Base-by-base conservation (phyloP, 2,113 vertebrate species). In the Chrysochloris asiatica region DNA sequence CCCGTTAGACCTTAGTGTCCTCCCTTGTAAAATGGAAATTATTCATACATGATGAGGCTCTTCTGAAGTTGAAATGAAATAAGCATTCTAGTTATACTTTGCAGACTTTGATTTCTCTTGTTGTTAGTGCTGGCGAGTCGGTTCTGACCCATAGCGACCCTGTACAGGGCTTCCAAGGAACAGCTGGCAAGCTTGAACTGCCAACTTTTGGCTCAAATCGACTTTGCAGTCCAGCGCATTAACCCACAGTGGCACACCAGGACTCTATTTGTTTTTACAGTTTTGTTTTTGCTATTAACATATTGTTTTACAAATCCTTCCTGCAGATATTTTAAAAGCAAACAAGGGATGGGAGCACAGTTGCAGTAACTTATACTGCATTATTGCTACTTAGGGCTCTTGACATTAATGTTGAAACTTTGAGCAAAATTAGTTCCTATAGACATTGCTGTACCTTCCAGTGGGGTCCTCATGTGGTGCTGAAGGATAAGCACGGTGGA, bases 61-160 rank as follows among this genome's bases (percentile, higher is more conserved):
- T 75, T 76, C 21, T 61, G 36, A 82, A 82, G 69, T 26, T 69
- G 88, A 76, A 56, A 50, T 82, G 54, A 93, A 86, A 85, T 48
- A 61, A 90, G 12, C 50, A 10, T 82, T 82, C 36, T 82, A 48
- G 77, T 90, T 61, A 61, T 69, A 45, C n/a, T 50, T 69, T 71
- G 30, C 75, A 90, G 82, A 59, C 22, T 71, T 82, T 76, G n/a
- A 33, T 72, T 93, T 78, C 63, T 86, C 26, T 82, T 41, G 3
- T n/a, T 63, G 38, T 69, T 69, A 21, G 79, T 72, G n/a, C n/a
- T n/a, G n/a, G n/a, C n/a, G n/a, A n/a, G n/a, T n/a, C n/a, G n/a
- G n/a, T n/a, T n/a, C n/a, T n/a, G n/a, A n/a, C n/a, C n/a, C n/a
- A n/a, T n/a, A n/a, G n/a, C n/a, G n/a, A n/a, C n/a, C n/a, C n/a